A percentile compares a stretch with the other conserved stretches of the same genome.
Evolutionary conservation across 2,888 invertebrate species (phyloP).

Genomic region (Archips xylosteana): DNA sequence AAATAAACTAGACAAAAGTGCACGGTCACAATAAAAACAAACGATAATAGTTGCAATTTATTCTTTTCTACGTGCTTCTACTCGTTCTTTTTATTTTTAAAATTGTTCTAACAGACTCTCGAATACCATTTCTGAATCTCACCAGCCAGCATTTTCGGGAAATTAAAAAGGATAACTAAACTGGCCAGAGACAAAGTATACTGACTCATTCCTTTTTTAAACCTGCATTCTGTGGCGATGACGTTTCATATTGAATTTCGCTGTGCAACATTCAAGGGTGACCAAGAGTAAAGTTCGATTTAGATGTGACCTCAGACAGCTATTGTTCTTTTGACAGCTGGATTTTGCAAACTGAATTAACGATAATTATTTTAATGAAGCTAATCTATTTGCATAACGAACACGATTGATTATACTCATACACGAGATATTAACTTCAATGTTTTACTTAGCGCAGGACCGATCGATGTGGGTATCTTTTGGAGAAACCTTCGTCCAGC

Average conservation of each 20-base stretch:
- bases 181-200: not conserved
- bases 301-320: not conserved
- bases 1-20: too few relatives aligned
- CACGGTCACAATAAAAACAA: too few relatives aligned
- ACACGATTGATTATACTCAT: not conserved
- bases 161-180: constrained; percentile 1
- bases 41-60: not conserved
- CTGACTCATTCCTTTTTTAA: constrained; percentile 20
- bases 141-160: constrained; percentile 1
- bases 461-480: too few relatives aligned
- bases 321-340: constrained; percentile 5
- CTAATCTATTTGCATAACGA: not conserved
- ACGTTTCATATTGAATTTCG: not conserved
- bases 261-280: not conserved
- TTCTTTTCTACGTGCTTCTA: not conserved
- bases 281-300: not conserved
- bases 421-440: not conserved
- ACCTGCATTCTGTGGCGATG: constrained; percentile 7
- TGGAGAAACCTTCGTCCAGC: too few relatives aligned
- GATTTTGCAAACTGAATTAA: not conserved
- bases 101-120: not conserved
- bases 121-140: not conserved
- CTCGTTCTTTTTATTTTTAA: too few relatives aligned
- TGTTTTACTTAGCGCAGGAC: not conserved
- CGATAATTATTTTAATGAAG: constrained; percentile 8